Base-by-base conservation (phyloP, 1,140 invertebrate species). In the Babylonia areolata region DNA sequence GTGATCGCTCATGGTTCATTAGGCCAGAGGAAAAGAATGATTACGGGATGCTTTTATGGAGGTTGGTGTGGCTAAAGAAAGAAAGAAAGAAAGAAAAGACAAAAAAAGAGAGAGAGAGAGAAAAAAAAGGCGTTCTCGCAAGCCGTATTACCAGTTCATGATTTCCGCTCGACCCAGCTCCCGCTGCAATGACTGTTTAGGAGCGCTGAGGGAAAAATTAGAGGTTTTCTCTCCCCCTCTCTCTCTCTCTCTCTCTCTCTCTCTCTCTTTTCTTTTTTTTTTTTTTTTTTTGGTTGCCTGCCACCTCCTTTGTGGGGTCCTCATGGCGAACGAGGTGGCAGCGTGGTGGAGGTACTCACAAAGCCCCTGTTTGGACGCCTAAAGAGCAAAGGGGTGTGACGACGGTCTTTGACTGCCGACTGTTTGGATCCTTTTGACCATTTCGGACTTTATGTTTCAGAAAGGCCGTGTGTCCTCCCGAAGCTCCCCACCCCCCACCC, bases 1-100 rank as follows among this genome's bases (percentile, higher is more conserved):
- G 40, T 58, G 51, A 81, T 81, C 42, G 35, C 31, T 81, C 80
- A 81, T 33, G 80, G 1, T 81, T 81, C 80, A 58, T 81, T 81
- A 54, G 17, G 46, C 80, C 40, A 54, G 46, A 51, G n/a, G 80
- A 64, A 64, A 58, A 37, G 46, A 58, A 81, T 35, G 42, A 81
- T 81, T 81, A 81, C 80, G 51, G 51, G 37, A 81, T 33, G 42
- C 58, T 81, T 81, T 81, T 15, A 51, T 81, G 46, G 46, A 11
- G 33, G 51, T 54, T 79, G 78, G 23, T 39, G 39, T 79, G 5
- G 58, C 58, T 23, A 23, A 23, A 6, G 58, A 23, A 64, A 64
- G 28, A 12, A 64, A 64, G 58, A 64, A 23, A 23, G 58, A n/a
- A n/a, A n/a, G n/a, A n/a, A n/a, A n/a, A n/a, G n/a, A n/a, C n/a